A percentile compares a stretch with the other conserved stretches of the same genome.
These are phyloP conservation scores for Eupithecia subfuscata DNA, from an alignment of 2,888 invertebrate species.

Conservation along the genomic window DNA sequence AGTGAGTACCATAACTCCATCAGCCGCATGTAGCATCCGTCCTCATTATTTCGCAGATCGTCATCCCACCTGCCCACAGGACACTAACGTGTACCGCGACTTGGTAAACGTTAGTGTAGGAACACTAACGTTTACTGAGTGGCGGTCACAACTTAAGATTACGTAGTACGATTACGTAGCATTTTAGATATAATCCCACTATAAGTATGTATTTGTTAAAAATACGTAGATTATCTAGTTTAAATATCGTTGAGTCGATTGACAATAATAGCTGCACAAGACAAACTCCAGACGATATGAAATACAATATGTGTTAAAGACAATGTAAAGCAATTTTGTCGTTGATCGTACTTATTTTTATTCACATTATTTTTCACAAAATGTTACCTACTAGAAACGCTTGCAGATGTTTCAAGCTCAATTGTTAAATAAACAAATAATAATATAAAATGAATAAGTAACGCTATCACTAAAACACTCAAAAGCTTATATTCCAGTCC, in stretches of 20 bases:
- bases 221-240: neutral
- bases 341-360: neutral
- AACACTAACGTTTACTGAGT: neutral
- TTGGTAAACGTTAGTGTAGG: no score
- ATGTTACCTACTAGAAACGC: neutral
- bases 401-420: neutral
- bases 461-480: neutral
- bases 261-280: neutral
- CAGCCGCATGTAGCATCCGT: neutral
- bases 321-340: neutral
- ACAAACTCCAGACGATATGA: neutral
- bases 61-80: neutral
- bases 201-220: neutral
- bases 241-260: neutral
- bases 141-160: neutral
- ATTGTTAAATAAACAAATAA: neutral
- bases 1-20: no score
- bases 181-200: neutral
- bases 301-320: neutral
- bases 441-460: neutral
- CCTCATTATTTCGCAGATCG: neutral
- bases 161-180: neutral
- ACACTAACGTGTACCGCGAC: no score
- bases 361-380: neutral
- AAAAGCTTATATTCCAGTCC: conserved; percentile 22